Evolutionary conservation across 2,113 vertebrate species (phyloP).

Genomic region (Ciconia maguari): DNA sequence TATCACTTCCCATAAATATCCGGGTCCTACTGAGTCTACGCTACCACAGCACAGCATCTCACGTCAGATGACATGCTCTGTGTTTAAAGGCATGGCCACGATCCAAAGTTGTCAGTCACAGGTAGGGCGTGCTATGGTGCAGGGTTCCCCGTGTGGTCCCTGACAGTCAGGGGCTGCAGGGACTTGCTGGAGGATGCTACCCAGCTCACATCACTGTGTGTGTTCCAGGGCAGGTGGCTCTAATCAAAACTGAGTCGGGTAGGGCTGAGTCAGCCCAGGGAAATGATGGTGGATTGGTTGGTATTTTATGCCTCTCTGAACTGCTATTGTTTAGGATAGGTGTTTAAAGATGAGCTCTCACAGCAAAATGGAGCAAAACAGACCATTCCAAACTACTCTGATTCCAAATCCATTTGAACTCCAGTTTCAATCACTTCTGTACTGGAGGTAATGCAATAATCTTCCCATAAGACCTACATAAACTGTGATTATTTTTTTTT

Average conservation of each 20-base stretch:
- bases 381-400: background rate
- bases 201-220: accelerated
- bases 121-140: background rate
- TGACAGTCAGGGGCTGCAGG: background rate
- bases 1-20: background rate
- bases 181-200: background rate
- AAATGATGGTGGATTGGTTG: background rate
- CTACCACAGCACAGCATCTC: accelerated
- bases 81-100: accelerated
- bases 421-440: background rate
- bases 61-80: accelerated
- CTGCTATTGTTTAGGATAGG: background rate
- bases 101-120: background rate
- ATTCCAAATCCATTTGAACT: background rate
- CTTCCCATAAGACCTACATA: background rate
- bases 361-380: background rate
- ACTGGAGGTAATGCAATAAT: background rate
- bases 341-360: background rate
- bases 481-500: background rate
- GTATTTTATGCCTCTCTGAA: background rate
- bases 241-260: background rate
- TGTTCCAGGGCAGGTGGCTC: background rate
- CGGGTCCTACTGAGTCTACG: background rate
- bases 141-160: accelerated
- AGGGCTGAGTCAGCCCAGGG: background rate